phyloP scores from a whole-genome alignment of 1,140 invertebrate genomes.

The Brachionus rubens region DNA sequence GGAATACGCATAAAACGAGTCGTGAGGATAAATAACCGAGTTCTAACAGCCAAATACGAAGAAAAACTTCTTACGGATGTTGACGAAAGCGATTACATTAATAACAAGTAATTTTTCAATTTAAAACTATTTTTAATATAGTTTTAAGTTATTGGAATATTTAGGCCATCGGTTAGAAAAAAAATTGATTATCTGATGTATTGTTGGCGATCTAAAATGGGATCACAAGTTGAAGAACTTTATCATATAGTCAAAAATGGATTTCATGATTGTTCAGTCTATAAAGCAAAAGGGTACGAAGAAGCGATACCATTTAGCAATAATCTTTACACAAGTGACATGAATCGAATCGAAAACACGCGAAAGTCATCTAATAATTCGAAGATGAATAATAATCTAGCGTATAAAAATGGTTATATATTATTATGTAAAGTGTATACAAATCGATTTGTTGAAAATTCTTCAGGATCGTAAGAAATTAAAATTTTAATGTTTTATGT shows the following conservation, averaged over 20 bases:
- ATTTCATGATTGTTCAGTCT: constrained; percentile 54
- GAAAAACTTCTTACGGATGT: constrained; percentile 52
- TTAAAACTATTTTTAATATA: too few species aligned
- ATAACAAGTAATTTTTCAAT: constrained; percentile 45
- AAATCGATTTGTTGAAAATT: constrained; percentile 14
- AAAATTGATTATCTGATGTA: constrained; percentile 42
- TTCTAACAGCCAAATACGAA: constrained; percentile 55
- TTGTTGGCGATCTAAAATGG: constrained; percentile 1
- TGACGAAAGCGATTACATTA: constrained; percentile 48
- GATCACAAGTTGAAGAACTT: constrained; percentile 26
- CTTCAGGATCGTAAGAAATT: constrained; percentile 9
- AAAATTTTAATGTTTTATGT: neutral
- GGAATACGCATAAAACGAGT: constrained; percentile 57
- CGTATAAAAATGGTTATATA: constrained; percentile 30
- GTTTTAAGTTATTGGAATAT: too few species aligned
- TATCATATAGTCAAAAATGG: constrained; percentile 50
- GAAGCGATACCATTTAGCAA: constrained; percentile 59
- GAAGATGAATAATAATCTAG: neutral
- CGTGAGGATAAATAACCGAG: constrained; percentile 56
- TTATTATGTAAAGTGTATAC: constrained; percentile 31
- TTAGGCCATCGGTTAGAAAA: constrained; percentile 40
- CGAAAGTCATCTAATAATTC: constrained; percentile 47
- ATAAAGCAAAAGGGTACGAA: constrained; percentile 55
- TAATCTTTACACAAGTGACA: constrained; percentile 56
- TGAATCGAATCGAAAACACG: constrained; percentile 52